A percentile compares a stretch with the other conserved stretches of the same genome.
These are phyloP conservation scores for Thymelicus acteon DNA, from an alignment of 2,888 invertebrate genomes.

Conservation along the genomic window DNA sequence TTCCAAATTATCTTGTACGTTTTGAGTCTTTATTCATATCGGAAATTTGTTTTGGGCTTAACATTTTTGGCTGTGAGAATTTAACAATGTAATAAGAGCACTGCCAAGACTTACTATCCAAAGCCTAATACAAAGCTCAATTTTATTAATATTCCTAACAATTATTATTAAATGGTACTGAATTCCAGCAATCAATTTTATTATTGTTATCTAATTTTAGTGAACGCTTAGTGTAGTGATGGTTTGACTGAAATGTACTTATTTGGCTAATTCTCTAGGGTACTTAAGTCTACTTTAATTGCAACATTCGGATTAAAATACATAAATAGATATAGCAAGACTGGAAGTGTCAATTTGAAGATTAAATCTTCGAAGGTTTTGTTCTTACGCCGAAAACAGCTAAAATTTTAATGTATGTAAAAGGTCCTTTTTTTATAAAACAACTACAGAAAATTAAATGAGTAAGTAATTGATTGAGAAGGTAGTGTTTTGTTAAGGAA, in stretches of 20 bases:
- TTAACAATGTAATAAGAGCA: conserved; percentile 18
- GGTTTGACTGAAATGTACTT: conserved; percentile 25
- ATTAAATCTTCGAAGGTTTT: too few relatives aligned
- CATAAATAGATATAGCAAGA: too few relatives aligned
- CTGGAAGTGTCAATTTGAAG: too few relatives aligned
- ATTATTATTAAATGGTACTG: neutral
- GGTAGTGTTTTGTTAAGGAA: too few relatives aligned
- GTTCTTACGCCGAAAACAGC: too few relatives aligned
- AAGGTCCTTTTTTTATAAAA: too few relatives aligned
- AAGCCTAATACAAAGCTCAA: conserved; percentile 9
- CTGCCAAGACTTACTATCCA: conserved; percentile 4
- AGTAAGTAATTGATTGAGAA: too few relatives aligned
- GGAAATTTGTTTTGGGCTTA: conserved; percentile 45
- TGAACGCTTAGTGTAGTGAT: conserved; percentile 1
- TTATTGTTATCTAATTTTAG: conserved; percentile 15
- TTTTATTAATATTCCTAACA: neutral
- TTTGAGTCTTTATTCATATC: conserved; percentile 36
- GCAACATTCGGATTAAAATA: too few relatives aligned
- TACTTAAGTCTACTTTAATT: neutral
- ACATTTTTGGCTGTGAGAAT: conserved; percentile 48
- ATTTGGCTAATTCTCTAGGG: neutral
- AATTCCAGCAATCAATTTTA: neutral
- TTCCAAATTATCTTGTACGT: neutral
- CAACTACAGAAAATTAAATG: too few relatives aligned
- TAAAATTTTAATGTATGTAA: too few relatives aligned